Evolutionary conservation across 2,113 vertebrate genomes (phyloP), one percentile per base, ranked within the genome.

Genomic region (Anthoscopus minutus): DNA sequence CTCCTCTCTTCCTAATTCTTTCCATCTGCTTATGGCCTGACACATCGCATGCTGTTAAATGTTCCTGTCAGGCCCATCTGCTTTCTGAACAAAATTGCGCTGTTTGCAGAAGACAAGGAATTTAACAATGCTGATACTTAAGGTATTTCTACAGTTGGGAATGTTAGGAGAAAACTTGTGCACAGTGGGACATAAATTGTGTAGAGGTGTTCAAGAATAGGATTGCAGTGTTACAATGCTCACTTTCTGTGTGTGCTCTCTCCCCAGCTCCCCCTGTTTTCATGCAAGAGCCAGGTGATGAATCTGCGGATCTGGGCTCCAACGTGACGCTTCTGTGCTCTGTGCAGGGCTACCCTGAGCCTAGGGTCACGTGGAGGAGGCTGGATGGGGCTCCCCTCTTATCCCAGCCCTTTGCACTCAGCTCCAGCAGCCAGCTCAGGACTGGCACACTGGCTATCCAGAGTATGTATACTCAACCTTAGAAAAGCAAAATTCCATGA

Each of bases 261-360:
- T 16, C 17, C 31, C 11, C 23, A 99, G 99, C 98, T 74, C 81
- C 98, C 30, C 99, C 99, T 10, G 91, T 98, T 94, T 99, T 99
- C 96, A 98, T 97, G 0, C 97, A 97, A 86, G 98, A 98, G 67
- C 99, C 99, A 4, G 81, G 73, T 11, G 98, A 99, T 5, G 94
- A 98, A 38, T 98, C 98, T 1, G 90, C 86, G 3, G 98, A 99
- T 95, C 98, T 99, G 47, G 98, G 99, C 82, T 98, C 98, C 48
- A 99, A 99, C 15, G 88, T 98, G 95, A 99, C 98, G 1, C 94
- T 99, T 62, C 92, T 93, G 1, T 99, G 99, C 96, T 97, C 97
- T 0, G 98, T 97, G 44, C 97, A 98, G 78, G 99, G 99, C 27
- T 98, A 99, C 83, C 99, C 99, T 12, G 98, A 98, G 38, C 99